These are phyloP conservation scores for Hypsopygia costalis DNA, from an alignment of 2,888 invertebrate species.

Conservation along the genomic window DNA sequence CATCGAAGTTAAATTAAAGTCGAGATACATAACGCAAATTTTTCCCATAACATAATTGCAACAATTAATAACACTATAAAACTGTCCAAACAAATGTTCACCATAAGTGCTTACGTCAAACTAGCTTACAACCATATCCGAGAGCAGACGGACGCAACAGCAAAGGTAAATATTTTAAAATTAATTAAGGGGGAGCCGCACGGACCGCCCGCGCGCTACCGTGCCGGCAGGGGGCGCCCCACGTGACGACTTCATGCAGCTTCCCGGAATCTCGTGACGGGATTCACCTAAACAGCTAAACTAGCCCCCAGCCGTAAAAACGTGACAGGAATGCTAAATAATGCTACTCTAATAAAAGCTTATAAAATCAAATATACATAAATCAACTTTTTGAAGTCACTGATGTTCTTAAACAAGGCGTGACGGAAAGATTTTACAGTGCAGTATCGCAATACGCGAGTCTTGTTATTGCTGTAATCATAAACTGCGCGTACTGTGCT, in stretches of 20 bases:
- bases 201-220: conserved; percentile 76
- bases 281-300: conserved; percentile 26
- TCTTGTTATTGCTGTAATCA: too few relatives aligned
- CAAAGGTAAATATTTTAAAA: conserved; percentile 70
- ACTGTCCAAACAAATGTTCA: background rate
- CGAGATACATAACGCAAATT: too few relatives aligned
- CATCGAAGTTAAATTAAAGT: too few relatives aligned
- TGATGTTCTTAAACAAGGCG: too few relatives aligned
- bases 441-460: too few relatives aligned
- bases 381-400: too few relatives aligned
- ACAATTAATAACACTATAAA: background rate
- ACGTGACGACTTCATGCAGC: conserved; percentile 74
- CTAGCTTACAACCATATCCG: conserved; percentile 3
- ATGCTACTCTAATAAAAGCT: conserved; percentile 11
- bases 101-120: background rate
- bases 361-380: too few relatives aligned
- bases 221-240: conserved; percentile 53
- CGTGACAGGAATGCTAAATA: conserved; percentile 21
- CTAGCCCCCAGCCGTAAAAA: conserved; percentile 26
- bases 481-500: too few relatives aligned
- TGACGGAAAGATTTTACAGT: too few relatives aligned
- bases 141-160: conserved; percentile 22
- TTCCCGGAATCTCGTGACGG: conserved; percentile 52
- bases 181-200: conserved; percentile 64
- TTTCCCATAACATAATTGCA: background rate